These are phyloP conservation scores for Gadopsis bispinosus DNA, from an alignment of 2,797 vertebrate genomes.

Conservation along the genomic window DNA sequence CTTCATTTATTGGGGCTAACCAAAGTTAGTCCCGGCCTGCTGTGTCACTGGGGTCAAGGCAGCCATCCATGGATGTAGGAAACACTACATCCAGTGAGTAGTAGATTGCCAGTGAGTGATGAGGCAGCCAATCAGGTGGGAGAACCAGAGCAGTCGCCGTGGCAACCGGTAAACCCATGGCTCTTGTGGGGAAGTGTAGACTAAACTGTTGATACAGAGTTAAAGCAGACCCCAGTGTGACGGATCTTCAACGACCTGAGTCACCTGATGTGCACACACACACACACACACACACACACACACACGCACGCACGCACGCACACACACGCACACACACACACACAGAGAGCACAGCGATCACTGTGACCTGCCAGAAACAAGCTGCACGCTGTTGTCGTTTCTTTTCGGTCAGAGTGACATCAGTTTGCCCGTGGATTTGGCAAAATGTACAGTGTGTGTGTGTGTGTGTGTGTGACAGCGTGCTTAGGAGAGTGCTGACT, in stretches of 20 bases:
- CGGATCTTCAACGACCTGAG: constrained; percentile 39
- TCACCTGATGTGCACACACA: constrained; percentile 40
- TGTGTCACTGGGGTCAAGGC: constrained; percentile 24
- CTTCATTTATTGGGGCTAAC: not conserved
- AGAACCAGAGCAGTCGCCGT: constrained; percentile 37
- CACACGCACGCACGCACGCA: constrained; percentile 25
- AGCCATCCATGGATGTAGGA: constrained; percentile 1
- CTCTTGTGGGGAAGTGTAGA: constrained; percentile 57
- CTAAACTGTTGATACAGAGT: constrained; percentile 70
- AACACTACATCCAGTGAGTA: no score
- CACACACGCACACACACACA: not conserved
- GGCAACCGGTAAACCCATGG: constrained; percentile 62
- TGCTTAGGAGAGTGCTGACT: constrained; percentile 20
- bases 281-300: constrained; percentile 27
- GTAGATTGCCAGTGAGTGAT: constrained; percentile 33
- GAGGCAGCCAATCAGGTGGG: constrained; percentile 27
- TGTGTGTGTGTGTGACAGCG: not conserved
- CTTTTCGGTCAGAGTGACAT: constrained; percentile 66
- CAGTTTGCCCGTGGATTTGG: constrained; percentile 55
- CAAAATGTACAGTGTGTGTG: constrained; percentile 23
- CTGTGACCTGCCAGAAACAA: constrained; percentile 54
- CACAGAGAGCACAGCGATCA: constrained; percentile 30
- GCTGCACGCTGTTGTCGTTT: constrained; percentile 40
- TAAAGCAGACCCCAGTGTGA: constrained; percentile 56
- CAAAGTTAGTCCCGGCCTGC: not conserved